Base-by-base conservation (phyloP, 2,797 vertebrate species). In the Parauchenoglanis ngamensis region DNA sequence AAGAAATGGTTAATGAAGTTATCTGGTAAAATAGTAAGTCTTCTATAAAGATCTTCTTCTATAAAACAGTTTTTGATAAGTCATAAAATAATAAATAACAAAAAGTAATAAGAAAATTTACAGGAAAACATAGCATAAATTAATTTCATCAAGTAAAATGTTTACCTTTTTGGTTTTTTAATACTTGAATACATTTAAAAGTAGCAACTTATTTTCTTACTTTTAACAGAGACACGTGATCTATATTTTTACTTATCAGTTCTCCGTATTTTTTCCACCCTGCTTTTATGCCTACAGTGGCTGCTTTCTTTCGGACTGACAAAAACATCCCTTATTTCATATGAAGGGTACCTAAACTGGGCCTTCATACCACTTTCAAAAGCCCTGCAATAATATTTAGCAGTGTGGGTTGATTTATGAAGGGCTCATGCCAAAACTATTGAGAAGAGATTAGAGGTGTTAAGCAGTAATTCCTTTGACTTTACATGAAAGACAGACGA, bases 341-440 rank as follows among this genome's bases (percentile, higher is more conserved):
- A 54, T 77, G 49, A 28, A 17, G 44, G 12, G 72, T 13, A 25
- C 25, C 49, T n/a, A 76, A 11, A 28, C 13, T 54, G 15, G 49
- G 52, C 7, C 28, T 78, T 78, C 28, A 56, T 19, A 57, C 3
- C n/a, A 57, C 76, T 35, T 57, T 57, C 52, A 56, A 5, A 57
- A 78, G 76, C 52, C 56, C 28, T 49, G n/a, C 52, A 57, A 31
- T 78, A 57, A 56, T 78, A 78, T 78, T 31, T 78, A 57, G 25
- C 7, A 56, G 4, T 54, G n/a, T 78, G 52, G 28, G 10, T 31
- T 78, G 28, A 78, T 78, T 78, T 78, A 78, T 78, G 7, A 57
- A 56, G 56, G 17, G 52, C 52, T 12, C 17, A 28, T 76, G 49
- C 54, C 73, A 54, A 52, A 57, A 21, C 76, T 12, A 21, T 52